Conservation (phyloP, 2,888 invertebrate species). For the Ligdia adustata region DNA sequence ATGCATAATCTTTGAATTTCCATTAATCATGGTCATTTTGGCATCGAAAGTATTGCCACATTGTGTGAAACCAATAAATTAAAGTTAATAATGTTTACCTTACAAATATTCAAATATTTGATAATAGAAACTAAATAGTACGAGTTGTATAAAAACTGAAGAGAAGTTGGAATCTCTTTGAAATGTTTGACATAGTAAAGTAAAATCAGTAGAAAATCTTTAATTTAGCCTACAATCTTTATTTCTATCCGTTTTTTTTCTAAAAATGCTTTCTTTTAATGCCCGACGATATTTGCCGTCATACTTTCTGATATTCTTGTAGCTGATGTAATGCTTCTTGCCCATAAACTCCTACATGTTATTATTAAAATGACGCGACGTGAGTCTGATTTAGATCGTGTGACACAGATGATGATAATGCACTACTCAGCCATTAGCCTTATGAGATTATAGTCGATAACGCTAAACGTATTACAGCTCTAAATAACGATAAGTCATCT, state of each 20-base stretch:
- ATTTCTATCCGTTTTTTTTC: not conserved
- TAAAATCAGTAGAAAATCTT: too few relatives aligned
- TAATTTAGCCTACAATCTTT: too few relatives aligned
- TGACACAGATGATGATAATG: slow-evolving; percentile 7
- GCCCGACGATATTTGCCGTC: not conserved
- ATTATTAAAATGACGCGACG: slow-evolving; percentile 8
- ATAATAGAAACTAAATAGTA: too few relatives aligned
- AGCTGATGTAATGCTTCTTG: not conserved
- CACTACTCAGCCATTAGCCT: slow-evolving; percentile 9
- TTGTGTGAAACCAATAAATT: slow-evolving; percentile 28
- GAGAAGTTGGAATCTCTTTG: too few relatives aligned
- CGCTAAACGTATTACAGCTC: slow-evolving; percentile 8
- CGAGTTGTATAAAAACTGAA: too few relatives aligned
- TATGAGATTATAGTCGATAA: slow-evolving; percentile 14
- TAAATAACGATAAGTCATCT: slow-evolving; percentile 13
- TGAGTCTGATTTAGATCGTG: slow-evolving; percentile 15
- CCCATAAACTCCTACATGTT: slow-evolving; percentile 8
- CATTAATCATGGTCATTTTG: slow-evolving; percentile 20
- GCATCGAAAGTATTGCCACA: slow-evolving; percentile 13
- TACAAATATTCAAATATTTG: not conserved
- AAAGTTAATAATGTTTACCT: slow-evolving; percentile 16
- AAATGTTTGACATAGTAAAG: too few relatives aligned
- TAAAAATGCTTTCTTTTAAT: too few relatives aligned
- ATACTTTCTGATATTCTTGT: not conserved
- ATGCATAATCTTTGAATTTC: slow-evolving; percentile 12